Evolutionary conservation across 2,113 vertebrate species (phyloP).

Genomic region (Eulemur rufifrons): DNA sequence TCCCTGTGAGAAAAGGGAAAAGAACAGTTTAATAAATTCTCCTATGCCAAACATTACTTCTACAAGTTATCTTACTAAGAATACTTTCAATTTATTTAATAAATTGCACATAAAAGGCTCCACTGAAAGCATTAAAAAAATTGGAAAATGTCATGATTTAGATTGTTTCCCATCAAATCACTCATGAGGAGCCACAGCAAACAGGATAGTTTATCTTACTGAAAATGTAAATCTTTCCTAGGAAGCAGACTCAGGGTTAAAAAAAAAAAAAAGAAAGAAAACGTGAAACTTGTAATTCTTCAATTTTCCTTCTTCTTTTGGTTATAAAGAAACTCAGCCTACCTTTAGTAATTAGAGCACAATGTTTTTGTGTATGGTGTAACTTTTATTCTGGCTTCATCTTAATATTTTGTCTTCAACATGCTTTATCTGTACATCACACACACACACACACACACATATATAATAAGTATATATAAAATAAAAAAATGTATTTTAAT

Average conservation of each 20-base stretch:
- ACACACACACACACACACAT: neutral
- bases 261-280: neutral
- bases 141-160: neutral
- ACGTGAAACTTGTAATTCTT: neutral
- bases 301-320: neutral
- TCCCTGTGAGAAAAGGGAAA: constrained; percentile 86
- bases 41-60: neutral
- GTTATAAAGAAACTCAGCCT: neutral
- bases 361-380: neutral
- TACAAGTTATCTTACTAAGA: neutral
- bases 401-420: constrained; percentile 15
- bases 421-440: neutral
- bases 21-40: neutral
- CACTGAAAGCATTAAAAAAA: neutral
- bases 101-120: neutral
- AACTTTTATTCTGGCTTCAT: neutral
- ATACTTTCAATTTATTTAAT: neutral
- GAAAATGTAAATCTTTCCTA: neutral
- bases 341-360: neutral
- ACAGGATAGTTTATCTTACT: neutral
- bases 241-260: neutral
- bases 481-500: neutral
- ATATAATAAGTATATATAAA: neutral
- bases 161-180: too few relatives aligned
- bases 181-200: neutral